These are phyloP conservation scores for Dicrurus megarhynchus DNA, from an alignment of 2,113 vertebrate genomes.

Conservation along the genomic window DNA sequence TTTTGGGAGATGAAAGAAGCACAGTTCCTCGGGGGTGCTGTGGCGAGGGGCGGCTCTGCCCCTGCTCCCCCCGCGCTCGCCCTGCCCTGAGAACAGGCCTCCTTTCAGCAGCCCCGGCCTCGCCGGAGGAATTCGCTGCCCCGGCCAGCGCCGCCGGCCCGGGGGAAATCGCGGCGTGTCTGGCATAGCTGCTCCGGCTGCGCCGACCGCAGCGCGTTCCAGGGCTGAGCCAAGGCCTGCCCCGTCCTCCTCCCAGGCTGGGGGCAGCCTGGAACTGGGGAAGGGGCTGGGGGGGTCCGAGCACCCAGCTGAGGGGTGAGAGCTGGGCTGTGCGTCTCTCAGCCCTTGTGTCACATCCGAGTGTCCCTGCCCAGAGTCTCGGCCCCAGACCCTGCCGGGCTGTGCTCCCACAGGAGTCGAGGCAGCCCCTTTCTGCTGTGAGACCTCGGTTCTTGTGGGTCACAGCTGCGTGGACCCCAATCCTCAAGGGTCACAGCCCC, in stretches of 20 bases:
- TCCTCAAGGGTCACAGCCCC: neutral
- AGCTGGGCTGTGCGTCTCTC: neutral
- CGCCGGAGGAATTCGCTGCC: neutral
- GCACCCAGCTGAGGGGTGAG: neutral
- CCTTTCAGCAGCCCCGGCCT: constrained; percentile 1
- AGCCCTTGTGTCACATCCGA: rapidly evolving
- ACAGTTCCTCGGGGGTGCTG: neutral
- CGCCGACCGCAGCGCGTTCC: constrained; percentile 15
- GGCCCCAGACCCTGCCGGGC: rapidly evolving
- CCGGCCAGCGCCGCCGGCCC: neutral
- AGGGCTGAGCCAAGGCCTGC: neutral
- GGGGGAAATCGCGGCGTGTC: constrained; percentile 24
- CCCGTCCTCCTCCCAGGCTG: neutral
- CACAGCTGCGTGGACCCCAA: rapidly evolving
- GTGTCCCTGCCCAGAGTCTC: rapidly evolving
- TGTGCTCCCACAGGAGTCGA: rapidly evolving
- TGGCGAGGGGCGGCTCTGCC: neutral
- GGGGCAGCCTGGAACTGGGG: neutral
- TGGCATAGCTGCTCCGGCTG: neutral
- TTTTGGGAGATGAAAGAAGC: neutral
- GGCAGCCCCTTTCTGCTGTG: neutral
- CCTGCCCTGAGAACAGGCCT: neutral
- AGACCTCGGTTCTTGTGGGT: neutral
- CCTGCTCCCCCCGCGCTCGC: neutral
- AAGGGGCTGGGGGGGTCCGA: neutral